phyloP scores from a whole-genome alignment of 1,140 invertebrate genomes.

The Trigoniulus corallinus region DNA sequence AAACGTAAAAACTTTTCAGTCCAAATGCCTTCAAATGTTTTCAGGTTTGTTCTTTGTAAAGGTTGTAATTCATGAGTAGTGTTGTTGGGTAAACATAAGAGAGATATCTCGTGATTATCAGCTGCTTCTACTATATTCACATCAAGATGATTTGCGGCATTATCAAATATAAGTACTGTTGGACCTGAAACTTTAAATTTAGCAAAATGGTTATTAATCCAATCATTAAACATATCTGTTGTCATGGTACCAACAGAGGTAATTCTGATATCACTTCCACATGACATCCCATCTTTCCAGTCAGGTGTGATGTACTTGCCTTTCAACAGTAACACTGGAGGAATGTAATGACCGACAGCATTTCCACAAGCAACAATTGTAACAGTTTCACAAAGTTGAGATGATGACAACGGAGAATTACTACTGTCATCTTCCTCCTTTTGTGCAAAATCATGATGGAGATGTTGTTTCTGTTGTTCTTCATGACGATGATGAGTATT shows the following conservation, averaged over 20 bases:
- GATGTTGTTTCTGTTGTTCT: no score
- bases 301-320: conserved; percentile 19
- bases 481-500: no score
- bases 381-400: conserved; percentile 25
- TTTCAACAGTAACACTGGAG: conserved; percentile 26
- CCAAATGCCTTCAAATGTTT: conserved; percentile 23
- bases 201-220: conserved; percentile 21
- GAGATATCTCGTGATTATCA: conserved; percentile 17
- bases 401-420: conserved; percentile 22
- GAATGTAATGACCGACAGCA: conserved; percentile 20
- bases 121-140: conserved; percentile 17
- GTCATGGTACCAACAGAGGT: conserved; percentile 25
- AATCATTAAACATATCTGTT: conserved; percentile 10
- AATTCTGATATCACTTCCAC: conserved; percentile 17
- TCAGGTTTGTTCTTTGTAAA: conserved; percentile 22
- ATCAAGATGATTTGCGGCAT: conserved; percentile 22
- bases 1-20: conserved; percentile 20
- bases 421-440: no score
- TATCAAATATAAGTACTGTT: conserved; percentile 24
- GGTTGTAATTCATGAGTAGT: conserved; percentile 26
- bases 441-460: conserved; percentile 21
- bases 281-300: conserved; percentile 19
- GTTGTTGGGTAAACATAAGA: conserved; percentile 24
- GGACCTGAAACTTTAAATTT: conserved; percentile 17
- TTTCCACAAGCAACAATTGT: conserved; percentile 24